phyloP scores from a whole-genome alignment of 2,113 vertebrate species.

The Pandion haliaetus region DNA sequence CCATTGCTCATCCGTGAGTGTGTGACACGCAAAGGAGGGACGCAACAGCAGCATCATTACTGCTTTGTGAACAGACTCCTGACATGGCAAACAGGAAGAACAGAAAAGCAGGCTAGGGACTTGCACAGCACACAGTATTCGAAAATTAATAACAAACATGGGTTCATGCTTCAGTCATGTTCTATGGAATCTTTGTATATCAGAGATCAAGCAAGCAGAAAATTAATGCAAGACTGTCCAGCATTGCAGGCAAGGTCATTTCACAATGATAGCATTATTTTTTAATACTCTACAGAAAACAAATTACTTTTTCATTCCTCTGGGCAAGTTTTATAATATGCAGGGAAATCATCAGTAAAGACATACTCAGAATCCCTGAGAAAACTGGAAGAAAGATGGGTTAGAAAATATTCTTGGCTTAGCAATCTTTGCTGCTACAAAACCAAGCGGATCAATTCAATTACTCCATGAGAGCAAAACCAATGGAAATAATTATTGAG shows the following conservation, averaged over 20 bases:
- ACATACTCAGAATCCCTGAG: neutral
- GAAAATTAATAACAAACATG: neutral
- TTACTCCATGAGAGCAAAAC: neutral
- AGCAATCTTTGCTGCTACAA: neutral
- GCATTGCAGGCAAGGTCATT: neutral
- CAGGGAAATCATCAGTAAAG: neutral
- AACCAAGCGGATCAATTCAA: neutral
- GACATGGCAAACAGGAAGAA: neutral
- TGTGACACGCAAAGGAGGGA: neutral
- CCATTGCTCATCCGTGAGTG: neutral
- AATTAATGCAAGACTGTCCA: constrained; percentile 16
- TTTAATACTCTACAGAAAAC: constrained; percentile 7
- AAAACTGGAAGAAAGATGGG: neutral
- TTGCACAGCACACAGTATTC: neutral
- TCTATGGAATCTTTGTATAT: neutral
- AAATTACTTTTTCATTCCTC: constrained; percentile 34
- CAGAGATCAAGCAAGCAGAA: constrained; percentile 20
- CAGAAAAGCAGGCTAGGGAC: neutral
- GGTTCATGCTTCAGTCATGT: neutral
- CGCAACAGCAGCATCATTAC: neutral
- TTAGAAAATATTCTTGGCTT: neutral
- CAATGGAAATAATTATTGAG: neutral
- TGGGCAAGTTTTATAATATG: neutral
- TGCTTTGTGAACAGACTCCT: neutral
- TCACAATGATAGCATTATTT: neutral